Conservation (phyloP, 1,140 invertebrate genomes). For the Calephelis virginiensis region DNA sequence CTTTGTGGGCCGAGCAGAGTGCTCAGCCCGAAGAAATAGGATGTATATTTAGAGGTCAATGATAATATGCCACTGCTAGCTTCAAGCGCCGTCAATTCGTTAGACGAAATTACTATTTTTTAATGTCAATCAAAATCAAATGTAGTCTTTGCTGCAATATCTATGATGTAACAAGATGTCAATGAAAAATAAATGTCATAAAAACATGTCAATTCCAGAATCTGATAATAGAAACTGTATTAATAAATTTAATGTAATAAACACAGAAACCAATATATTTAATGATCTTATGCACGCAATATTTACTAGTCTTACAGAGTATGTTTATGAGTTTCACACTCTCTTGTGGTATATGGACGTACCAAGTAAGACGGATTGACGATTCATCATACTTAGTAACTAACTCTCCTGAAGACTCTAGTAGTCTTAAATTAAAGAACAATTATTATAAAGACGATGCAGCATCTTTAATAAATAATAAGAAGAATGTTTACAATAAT, state of each 20-base stretch:
- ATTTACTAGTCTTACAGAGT: conserved; percentile 41
- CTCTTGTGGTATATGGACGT: conserved; percentile 47
- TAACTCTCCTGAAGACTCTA: conserved; percentile 45
- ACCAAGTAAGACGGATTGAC: conserved; percentile 58
- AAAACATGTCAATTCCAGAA: too few relatives aligned
- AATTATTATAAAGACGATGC: conserved; percentile 23
- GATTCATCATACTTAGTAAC: conserved; percentile 54
- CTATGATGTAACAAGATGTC: neutral
- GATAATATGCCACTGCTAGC: too few relatives aligned
- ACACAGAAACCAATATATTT: conserved; percentile 26
- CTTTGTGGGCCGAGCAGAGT: too few relatives aligned
- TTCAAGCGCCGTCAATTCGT: too few relatives aligned
- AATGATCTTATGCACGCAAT: conserved; percentile 42
- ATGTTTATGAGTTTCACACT: conserved; percentile 37
- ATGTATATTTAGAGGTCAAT: too few relatives aligned
- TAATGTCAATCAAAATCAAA: too few relatives aligned
- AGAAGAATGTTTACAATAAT: conserved; percentile 27
- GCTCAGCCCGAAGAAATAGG: too few relatives aligned
- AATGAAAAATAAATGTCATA: too few relatives aligned
- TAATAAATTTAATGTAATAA: neutral
- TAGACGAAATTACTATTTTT: too few relatives aligned
- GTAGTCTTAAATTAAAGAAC: conserved; percentile 22
- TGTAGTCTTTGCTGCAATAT: neutral
- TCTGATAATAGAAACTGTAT: too few relatives aligned
- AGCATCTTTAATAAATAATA: conserved; percentile 35